Evolutionary conservation across 2,113 vertebrate species (phyloP), one percentile per base, ranked within the genome.

Genomic region (Microtus richardsoni): DNA sequence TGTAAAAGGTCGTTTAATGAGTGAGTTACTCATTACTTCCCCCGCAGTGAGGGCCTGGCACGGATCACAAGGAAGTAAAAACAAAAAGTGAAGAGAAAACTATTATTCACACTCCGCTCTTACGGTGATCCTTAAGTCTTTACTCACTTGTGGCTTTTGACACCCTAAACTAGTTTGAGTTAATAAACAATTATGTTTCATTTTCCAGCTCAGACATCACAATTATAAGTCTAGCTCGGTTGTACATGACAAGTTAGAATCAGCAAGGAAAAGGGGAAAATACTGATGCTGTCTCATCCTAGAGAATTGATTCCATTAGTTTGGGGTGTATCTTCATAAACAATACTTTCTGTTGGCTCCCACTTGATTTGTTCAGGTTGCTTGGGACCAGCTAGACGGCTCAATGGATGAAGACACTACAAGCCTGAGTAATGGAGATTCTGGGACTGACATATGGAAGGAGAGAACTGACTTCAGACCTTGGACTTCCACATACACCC

Each of bases 1-100:
- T 86, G 85, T 95, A 95, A 93, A 96, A 95, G 78, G 44, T 41
- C 93, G 83, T 71, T 83, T 96, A 96, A 86, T 94, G 80, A 87
- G 26, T 21, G 22, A 82, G 60, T 95, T 88, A 92, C 75, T 94
- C 78, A 88, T 92, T 90, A 64, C 73, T 93, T 96, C 44, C 52
- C 52, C 85, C 52, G 22, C 12, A 24, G 90, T 30, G 52, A 75
- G 3, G 60, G 26, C 17, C 33, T 11, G 30, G 71, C 66, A 17
- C 3, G 3, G 85, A 13, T 96, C 91, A 79, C 5, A 22, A 94
- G 93, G 80, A 97, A 95, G 70, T 91, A 68, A 80, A 94, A 95
- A 62, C 19, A 77, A 95, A 54, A 62, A 66, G 89, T 3, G 36
- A 60, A 39, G 90, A 17, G 17, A 62, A 26, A 86, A 87, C 26